These are phyloP conservation scores for Alviniconcha marisindica DNA, from an alignment of 1,140 invertebrate species.

Conservation along the genomic window DNA sequence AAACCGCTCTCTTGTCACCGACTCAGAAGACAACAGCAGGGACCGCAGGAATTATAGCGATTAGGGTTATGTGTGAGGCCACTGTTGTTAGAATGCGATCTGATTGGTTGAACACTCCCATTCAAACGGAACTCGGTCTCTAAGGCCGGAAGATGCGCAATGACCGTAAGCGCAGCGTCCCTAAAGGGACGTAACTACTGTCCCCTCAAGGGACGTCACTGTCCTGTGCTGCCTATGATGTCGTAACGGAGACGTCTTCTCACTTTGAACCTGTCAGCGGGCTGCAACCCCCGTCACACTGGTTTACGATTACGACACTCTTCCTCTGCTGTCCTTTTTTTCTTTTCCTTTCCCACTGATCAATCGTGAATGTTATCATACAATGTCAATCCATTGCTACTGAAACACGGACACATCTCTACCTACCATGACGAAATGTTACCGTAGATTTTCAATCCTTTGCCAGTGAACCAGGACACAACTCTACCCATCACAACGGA, in stretches of 20 bases:
- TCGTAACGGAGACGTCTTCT: too few species aligned
- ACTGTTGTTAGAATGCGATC: neutral
- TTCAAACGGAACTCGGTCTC: slow-evolving; percentile 4
- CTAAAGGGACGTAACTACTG: neutral
- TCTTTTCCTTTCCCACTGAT: too few species aligned
- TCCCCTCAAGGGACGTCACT: neutral
- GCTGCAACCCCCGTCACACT: too few species aligned
- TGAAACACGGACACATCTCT: too few species aligned
- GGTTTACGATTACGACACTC: neutral
- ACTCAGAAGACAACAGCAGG: neutral
- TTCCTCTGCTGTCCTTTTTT: neutral
- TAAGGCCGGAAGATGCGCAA: neutral
- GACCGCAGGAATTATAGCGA: neutral
- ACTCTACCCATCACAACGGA: too few species aligned
- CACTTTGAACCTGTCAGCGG: too few species aligned
- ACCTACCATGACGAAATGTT: too few species aligned
- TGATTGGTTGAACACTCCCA: neutral
- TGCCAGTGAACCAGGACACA: too few species aligned
- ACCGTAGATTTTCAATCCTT: too few species aligned
- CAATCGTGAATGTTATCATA: too few species aligned
- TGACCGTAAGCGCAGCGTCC: slow-evolving; percentile 1
- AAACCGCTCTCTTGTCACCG: neutral
- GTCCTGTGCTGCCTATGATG: neutral
- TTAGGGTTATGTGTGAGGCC: neutral
- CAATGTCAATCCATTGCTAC: too few species aligned